Percentiles rank a stretch among this genome's conserved stretches.
Conservation (phyloP, 2,797 vertebrate genomes). For the Darevskia nairensis region DNA sequence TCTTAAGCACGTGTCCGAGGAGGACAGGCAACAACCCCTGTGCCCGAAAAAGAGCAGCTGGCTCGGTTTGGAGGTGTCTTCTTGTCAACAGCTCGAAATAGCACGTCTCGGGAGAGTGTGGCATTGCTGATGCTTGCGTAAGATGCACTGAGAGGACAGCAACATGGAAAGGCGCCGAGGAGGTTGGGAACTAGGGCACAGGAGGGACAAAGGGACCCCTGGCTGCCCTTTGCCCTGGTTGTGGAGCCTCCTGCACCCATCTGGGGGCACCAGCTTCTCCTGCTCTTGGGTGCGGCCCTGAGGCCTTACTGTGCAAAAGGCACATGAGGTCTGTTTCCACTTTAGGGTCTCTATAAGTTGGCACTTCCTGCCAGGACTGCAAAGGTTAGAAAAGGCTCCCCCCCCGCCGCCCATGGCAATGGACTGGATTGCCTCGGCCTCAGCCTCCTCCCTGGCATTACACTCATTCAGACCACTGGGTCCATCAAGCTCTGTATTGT, state of each 20-base stretch:
- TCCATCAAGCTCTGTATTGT: too few species aligned
- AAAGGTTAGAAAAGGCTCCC: neutral
- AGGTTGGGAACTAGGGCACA: neutral
- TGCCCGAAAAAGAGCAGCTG: neutral
- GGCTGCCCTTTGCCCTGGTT: neutral
- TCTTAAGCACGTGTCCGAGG: too few species aligned
- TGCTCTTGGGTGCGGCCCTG: neutral
- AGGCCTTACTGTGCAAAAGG: neutral
- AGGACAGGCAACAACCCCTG: neutral
- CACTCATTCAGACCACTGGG: too few species aligned
- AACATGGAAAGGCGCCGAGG: neutral
- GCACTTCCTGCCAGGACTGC: neutral
- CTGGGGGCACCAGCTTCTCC: neutral
- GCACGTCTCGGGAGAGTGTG: neutral
- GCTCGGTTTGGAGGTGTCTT: neutral
- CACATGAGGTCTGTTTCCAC: neutral
- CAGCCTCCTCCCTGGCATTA: too few species aligned
- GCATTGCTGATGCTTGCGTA: neutral
- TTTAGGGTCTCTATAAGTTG: neutral
- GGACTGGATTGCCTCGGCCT: neutral
- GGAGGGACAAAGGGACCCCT: neutral
- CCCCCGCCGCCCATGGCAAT: neutral
- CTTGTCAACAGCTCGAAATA: neutral
- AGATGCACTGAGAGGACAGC: too few species aligned
- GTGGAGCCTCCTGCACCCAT: neutral